Percentiles rank a stretch among this genome's conserved stretches.
phyloP scores from a whole-genome alignment of 1,140 invertebrate genomes.

The Pseudomyrmex flavicornis region DNA sequence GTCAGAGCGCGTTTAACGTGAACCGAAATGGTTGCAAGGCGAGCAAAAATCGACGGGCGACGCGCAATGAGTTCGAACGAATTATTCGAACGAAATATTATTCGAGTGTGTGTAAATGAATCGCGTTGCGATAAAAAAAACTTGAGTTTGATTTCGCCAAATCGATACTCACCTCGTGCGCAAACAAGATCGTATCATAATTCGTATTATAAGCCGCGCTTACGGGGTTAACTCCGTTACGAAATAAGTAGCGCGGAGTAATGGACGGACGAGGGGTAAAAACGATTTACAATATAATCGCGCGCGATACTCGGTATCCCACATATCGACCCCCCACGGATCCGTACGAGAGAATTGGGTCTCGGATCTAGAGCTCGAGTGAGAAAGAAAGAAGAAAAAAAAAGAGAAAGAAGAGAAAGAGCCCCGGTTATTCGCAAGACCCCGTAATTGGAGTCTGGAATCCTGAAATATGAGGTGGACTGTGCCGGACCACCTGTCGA shows the following conservation, averaged over 20 bases:
- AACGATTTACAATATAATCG: neutral
- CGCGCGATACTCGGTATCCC: constrained; percentile 57
- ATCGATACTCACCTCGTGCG: neutral
- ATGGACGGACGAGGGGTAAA: constrained; percentile 66
- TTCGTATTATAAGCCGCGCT: neutral
- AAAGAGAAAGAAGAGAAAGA: neutral
- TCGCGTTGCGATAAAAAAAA: neutral
- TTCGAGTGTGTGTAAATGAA: neutral
- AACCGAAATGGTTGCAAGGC: neutral
- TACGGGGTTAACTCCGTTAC: neutral
- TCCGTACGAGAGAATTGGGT: constrained; percentile 74
- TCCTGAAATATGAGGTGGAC: constrained; percentile 75
- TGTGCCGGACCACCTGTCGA: constrained; percentile 71
- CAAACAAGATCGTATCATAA: constrained; percentile 45
- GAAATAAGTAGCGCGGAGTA: constrained; percentile 44
- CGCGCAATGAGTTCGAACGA: neutral
- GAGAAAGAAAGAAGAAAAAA: neutral
- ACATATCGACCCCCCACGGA: constrained; percentile 75
- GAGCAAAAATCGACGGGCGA: neutral
- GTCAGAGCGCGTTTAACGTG: too few relatives aligned
- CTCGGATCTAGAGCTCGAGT: constrained; percentile 29
- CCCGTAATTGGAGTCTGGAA: constrained; percentile 75
- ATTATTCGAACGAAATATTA: neutral
- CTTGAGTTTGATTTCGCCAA: neutral
- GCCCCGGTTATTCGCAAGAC: constrained; percentile 72